phyloP scores from a whole-genome alignment of 2,113 vertebrate genomes.

The Burhinus oedicnemus region DNA sequence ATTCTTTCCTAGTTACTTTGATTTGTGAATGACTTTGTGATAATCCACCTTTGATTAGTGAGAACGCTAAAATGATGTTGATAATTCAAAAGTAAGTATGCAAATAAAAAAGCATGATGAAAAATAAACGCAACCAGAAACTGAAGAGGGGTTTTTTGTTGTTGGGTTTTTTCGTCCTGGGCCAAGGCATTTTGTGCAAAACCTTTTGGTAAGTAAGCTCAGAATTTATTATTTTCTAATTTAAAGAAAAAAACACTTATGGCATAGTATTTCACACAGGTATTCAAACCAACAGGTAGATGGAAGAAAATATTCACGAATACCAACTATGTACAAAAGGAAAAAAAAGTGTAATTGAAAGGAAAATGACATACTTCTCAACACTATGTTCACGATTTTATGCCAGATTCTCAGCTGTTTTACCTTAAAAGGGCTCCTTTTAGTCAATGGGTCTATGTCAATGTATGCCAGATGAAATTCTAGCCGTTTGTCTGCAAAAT shows the following conservation, averaged over 20 bases:
- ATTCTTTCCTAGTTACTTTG: constrained; percentile 4
- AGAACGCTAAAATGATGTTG: neutral
- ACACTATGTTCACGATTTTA: neutral
- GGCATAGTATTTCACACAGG: neutral
- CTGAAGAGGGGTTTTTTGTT: neutral
- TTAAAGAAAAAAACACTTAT: neutral
- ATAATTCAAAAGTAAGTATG: constrained; percentile 31
- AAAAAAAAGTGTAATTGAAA: neutral
- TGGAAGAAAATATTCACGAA: neutral
- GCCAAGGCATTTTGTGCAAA: neutral
- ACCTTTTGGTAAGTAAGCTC: neutral
- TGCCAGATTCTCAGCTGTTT: neutral
- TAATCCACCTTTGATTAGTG: constrained; percentile 33
- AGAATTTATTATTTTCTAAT: neutral
- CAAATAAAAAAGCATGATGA: constrained; percentile 9
- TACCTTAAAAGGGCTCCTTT: neutral
- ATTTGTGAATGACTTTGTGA: constrained; percentile 55
- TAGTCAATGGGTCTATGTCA: neutral
- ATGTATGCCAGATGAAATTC: neutral
- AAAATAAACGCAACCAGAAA: constrained; percentile 20
- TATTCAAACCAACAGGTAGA: neutral
- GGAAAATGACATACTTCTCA: neutral
- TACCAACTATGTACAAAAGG: neutral
- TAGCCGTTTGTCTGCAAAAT: neutral
- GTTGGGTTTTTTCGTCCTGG: neutral